Base-by-base conservation (phyloP, 2,797 vertebrate species). In the Phalloptychus januarius region DNA sequence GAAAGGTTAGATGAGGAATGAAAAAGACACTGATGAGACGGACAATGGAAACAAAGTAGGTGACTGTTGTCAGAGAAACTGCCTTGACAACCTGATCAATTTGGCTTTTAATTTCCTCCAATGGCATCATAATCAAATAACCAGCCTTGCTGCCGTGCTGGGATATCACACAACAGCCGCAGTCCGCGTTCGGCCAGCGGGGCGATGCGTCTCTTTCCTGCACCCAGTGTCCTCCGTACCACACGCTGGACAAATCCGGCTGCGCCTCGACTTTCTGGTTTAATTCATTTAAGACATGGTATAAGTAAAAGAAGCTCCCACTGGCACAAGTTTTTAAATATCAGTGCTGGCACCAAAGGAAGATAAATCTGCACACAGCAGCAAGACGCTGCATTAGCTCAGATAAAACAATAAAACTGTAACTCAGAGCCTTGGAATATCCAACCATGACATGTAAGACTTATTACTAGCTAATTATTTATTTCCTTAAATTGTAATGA, bases 31-130 rank as follows among this genome's bases (percentile, higher is more conserved):
- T 10, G 65, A 79, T 56, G 71, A 83, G 25, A 82, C 33, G 65
- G 13, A 82, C 50, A 72, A 83, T 0, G 33, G 33, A 73, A 79
- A 65, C 12, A 63, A 15, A 56, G 28, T 46, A 45, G 33, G 23
- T 48, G 52, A 58, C 33, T 4, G 25, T 56, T 28, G 44, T 48
- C 44, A 80, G 74, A 58, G 72, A 74, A 81, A 58, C n/a, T n/a
- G n/a, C 72, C 74, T 73, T 65, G 71, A 87, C 80, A 86, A 80
- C 76, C 63, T 90, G 87, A 94, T 95, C 93, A 95, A 76, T 87
- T 91, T 83, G 89, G 84, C 92, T 91, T 95, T 95, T 94, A 94
- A 95, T 95, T 90, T 94, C 61, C 33, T 78, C 81, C 87, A 94
- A 87, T 93, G 94, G 90, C 89, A 70, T 94, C 91, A 88, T 90